A percentile compares a stretch with the other conserved stretches of the same genome.
These are phyloP conservation scores for Epinephelus awoara DNA, from an alignment of 2,797 vertebrate genomes.

Conservation along the genomic window DNA sequence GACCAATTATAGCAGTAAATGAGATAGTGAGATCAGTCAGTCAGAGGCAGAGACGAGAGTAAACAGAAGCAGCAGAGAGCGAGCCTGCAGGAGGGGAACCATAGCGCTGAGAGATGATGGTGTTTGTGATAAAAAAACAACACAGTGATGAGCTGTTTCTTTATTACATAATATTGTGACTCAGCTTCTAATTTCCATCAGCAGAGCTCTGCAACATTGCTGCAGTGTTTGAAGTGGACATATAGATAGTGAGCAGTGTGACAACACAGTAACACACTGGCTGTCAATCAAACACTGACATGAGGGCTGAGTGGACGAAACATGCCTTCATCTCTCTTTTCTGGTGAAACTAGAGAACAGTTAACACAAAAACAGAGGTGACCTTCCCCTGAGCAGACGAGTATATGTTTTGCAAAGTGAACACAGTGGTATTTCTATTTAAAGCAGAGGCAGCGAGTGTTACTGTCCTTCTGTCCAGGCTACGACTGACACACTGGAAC, in stretches of 20 bases:
- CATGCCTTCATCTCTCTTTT: neutral
- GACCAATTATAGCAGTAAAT: conserved; percentile 44
- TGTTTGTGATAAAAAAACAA: conserved; percentile 3
- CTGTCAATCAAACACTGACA: neutral
- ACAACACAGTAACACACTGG: neutral
- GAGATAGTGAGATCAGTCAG: conserved; percentile 14
- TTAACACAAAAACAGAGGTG: neutral
- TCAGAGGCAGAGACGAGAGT: conserved; percentile 10
- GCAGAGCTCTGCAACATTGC: neutral
- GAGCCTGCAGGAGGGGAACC: neutral
- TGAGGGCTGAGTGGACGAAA: neutral
- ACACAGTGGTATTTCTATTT: conserved; percentile 33
- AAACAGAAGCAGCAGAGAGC: conserved; percentile 14
- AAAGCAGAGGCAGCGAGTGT: conserved; percentile 10
- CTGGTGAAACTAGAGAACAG: neutral
- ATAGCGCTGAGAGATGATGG: neutral
- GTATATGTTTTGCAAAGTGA: conserved; percentile 2
- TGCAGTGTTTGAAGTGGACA: neutral
- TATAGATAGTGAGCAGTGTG: neutral
- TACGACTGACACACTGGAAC: neutral
- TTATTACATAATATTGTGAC: conserved; percentile 5
- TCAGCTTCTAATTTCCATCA: conserved; percentile 6
- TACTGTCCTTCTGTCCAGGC: conserved; percentile 16
- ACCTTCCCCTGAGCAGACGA: conserved; percentile 22
- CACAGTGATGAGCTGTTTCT: neutral